Base-by-base conservation (phyloP, 2,888 invertebrate species). In the Malachius bipustulatus region DNA sequence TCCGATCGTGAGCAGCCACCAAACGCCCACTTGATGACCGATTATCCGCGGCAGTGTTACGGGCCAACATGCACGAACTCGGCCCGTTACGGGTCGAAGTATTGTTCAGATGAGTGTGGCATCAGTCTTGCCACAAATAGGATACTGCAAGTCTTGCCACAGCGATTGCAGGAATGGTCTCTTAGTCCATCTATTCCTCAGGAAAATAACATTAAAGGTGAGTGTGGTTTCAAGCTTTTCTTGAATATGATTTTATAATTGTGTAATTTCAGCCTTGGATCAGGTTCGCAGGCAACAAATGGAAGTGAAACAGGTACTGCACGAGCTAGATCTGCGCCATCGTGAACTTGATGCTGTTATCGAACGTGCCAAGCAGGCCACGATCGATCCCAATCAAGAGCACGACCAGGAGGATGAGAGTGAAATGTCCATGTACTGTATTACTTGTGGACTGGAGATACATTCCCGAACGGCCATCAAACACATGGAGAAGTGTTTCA, bases 401-500 rank as follows among this genome's bases (percentile, higher is more conserved):
- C 72, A 71, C 40, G 80, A 82, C 40, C 65, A 70, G 4, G 72
- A 72, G 46, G 74, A 72, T 41, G 78, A 80, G 49, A 57, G 56
- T 12, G 78, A 78, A 50, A 72, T 74, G 32, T 77, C 78, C 49
- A 85, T 90, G 73, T 90, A 90, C 59, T 97, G 97, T 61, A 88
- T 96, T 16, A 94, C 94, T 0, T 97, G 97, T 63, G 96, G 96
- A 0, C 89, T 89, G 59, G 94, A 96, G 66, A 83, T 96, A 40
- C 84, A 88, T 58, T 84, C 89, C 1, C 77, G 82, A 35, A 84
- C 87, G 0, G 94, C 93, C 0, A 77, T 94, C 12, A 87, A 88
- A 51, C 97, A 97, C 56, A 91, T 97, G 90, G 96, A 94, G 65
- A 91, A 91, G 59, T 97, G 96, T 60, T 97, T 93, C 62, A 83